These are phyloP conservation scores for Nomada ferruginata DNA, from an alignment of 2,888 invertebrate genomes.

Conservation along the genomic window DNA sequence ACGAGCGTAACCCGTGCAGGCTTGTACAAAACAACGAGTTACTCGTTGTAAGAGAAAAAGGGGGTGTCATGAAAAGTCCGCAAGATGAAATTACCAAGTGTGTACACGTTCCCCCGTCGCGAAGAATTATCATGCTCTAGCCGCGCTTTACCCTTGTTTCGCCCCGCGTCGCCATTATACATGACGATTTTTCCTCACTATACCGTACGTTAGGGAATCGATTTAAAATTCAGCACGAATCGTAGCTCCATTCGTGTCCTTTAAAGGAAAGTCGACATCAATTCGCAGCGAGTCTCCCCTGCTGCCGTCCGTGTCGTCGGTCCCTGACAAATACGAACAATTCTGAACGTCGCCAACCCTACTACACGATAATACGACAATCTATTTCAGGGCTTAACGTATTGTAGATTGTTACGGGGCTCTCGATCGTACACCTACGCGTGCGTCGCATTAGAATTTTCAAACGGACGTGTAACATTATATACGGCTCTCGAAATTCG, in stretches of 20 bases:
- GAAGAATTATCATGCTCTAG: background rate
- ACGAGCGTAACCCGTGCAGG: slow-evolving; percentile 49
- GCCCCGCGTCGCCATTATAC: slow-evolving; percentile 18
- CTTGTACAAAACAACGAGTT: slow-evolving; percentile 41
- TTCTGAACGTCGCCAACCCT: slow-evolving; percentile 70
- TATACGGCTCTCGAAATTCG: background rate
- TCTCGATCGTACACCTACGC: slow-evolving; percentile 36
- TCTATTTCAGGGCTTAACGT: slow-evolving; percentile 70
- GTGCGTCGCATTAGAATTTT: slow-evolving; percentile 36
- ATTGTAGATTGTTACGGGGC: slow-evolving; percentile 54
- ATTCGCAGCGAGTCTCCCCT: slow-evolving; percentile 56
- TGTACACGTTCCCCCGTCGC: slow-evolving; percentile 21
- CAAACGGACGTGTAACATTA: slow-evolving; percentile 10
- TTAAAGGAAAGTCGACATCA: slow-evolving; percentile 67
- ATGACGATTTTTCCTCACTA: slow-evolving; percentile 63
- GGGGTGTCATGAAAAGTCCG: slow-evolving; percentile 48
- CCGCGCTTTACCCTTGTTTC: background rate
- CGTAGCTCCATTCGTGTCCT: slow-evolving; percentile 66
- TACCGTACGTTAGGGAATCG: slow-evolving; percentile 43
- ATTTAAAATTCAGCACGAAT: slow-evolving; percentile 71
- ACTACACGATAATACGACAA: slow-evolving; percentile 72
- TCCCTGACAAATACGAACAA: slow-evolving; percentile 76
- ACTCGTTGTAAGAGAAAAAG: slow-evolving; percentile 49
- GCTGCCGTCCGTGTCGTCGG: slow-evolving; percentile 59
- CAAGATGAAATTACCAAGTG: slow-evolving; percentile 58